Evolutionary conservation across 2,888 invertebrate species (phyloP).

Genomic region (Epiblema foenella): DNA sequence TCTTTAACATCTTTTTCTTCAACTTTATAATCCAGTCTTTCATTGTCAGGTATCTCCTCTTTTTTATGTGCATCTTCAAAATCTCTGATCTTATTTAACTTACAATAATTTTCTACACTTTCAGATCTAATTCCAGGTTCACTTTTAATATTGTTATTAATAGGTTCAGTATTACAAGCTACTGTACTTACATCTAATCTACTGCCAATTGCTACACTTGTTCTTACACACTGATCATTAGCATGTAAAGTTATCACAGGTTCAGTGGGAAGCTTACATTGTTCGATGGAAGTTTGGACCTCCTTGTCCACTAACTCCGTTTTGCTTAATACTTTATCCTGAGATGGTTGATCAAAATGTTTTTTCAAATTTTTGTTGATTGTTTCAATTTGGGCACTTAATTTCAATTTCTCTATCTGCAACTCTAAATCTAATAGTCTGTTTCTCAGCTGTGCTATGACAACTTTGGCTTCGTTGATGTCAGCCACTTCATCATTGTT

Average conservation of each 20-base stretch:
- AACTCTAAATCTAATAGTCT: slow-evolving; percentile 72
- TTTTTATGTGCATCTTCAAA: slow-evolving; percentile 64
- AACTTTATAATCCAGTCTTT: slow-evolving; percentile 24
- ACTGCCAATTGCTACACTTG: slow-evolving; percentile 73
- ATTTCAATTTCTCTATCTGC: slow-evolving; percentile 73
- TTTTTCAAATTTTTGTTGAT: slow-evolving; percentile 70
- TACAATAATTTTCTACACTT: slow-evolving; percentile 82
- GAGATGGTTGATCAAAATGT: slow-evolving; percentile 51
- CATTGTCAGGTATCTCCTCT: slow-evolving; percentile 56
- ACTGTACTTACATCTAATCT: slow-evolving; percentile 73
- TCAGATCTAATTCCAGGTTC: slow-evolving; percentile 78
- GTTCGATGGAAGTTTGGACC: slow-evolving; percentile 67
- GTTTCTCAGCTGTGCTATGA: slow-evolving; percentile 70
- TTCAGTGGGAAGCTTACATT: slow-evolving; percentile 66
- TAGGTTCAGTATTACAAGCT: slow-evolving; percentile 64
- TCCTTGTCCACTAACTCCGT: slow-evolving; percentile 65
- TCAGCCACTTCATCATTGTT: slow-evolving; percentile 75
- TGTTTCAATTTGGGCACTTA: slow-evolving; percentile 68
- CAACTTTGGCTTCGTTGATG: slow-evolving; percentile 70
- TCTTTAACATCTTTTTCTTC: slow-evolving; percentile 34
- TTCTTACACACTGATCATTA: slow-evolving; percentile 69
- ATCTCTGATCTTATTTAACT: slow-evolving; percentile 82
- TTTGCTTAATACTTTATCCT: slow-evolving; percentile 60
- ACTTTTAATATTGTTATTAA: slow-evolving; percentile 58
- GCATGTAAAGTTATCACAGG: slow-evolving; percentile 78